Conservation (phyloP, 2,797 vertebrate species). For the Perodicticus potto region DNA sequence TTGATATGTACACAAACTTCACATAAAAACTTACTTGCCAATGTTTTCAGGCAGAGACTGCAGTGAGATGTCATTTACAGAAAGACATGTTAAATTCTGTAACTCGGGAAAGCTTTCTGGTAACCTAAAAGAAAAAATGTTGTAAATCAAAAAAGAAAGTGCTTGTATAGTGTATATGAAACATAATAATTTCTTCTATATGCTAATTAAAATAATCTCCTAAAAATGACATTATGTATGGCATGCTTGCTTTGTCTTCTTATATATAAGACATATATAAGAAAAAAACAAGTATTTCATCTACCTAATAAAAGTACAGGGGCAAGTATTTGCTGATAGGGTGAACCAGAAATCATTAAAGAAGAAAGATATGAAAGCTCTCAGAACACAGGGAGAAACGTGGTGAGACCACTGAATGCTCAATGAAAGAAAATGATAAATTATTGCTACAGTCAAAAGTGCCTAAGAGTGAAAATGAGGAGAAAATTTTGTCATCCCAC, state of each 20-base stretch:
- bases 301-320: neutral
- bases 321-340: neutral
- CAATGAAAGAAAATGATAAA: conserved; percentile 15
- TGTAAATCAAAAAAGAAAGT: conserved; percentile 60
- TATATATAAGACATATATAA: neutral
- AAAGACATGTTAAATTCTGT: conserved; percentile 97
- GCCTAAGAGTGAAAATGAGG: neutral
- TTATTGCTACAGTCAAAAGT: neutral
- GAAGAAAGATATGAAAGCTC: neutral
- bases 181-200: conserved; percentile 29
- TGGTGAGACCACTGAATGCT: neutral
- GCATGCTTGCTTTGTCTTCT: neutral
- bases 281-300: neutral
- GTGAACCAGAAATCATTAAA: neutral
- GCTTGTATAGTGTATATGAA: neutral
- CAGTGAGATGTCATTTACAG: conserved; percentile 99
- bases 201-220: neutral
- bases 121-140: conserved; percentile 89
- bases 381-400: neutral
- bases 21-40: conserved; percentile 95
- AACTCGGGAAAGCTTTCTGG: conserved; percentile 97
- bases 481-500: neutral
- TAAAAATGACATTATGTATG: neutral
- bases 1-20: neutral
- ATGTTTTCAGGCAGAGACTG: conserved; percentile 98